Evolutionary conservation across 2,113 vertebrate genomes (phyloP), one percentile per base, ranked within the genome.

Genomic region (Chaetorhynchus papuensis): DNA sequence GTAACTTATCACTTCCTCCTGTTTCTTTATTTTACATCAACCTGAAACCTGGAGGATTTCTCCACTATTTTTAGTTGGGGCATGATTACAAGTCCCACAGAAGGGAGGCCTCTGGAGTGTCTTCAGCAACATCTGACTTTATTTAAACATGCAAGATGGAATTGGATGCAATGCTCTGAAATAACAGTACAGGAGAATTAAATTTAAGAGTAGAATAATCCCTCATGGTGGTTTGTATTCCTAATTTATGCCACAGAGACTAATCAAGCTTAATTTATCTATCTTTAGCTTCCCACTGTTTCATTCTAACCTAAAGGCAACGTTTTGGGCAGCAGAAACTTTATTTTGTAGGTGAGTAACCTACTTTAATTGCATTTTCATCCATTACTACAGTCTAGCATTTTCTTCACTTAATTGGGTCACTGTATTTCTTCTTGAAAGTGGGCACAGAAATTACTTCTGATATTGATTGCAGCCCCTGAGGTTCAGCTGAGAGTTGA

Each of bases 331-430:
- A 93, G 80, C 39, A 92, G 86, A 81, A 97, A 95, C 80, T 86
- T 90, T 89, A 90, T 92, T 96, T 95, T 83, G 80, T 64, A 92
- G 86, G 93, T 94, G 94, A 94, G 19, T 92, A 97, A 96, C 95
- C 93, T 87, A 94, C 72, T 96, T 95, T 84, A 90, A 95, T 94
- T 95, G 93, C 72, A 90, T 56, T 83, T 69, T 63, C 15, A 83
- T 56, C 35, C 41, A 26, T 71, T 94, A 81, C 76, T 83, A 74
- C 21, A 60, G 86, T 52, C 47, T 81, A 90, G 60, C 60, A 71
- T 92, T 95, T 93, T 78, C 83, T 93, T 93, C 86, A 64, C 31
- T 89, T 96, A 97, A 96, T 75, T 96, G 94, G 93, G 93, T 96
- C 95, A 93, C 76, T 64, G 64, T 81, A 83, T 89, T 87, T 94